Base-by-base conservation (phyloP, 2,113 vertebrate genomes). In the Aldabrachelys gigantea region DNA sequence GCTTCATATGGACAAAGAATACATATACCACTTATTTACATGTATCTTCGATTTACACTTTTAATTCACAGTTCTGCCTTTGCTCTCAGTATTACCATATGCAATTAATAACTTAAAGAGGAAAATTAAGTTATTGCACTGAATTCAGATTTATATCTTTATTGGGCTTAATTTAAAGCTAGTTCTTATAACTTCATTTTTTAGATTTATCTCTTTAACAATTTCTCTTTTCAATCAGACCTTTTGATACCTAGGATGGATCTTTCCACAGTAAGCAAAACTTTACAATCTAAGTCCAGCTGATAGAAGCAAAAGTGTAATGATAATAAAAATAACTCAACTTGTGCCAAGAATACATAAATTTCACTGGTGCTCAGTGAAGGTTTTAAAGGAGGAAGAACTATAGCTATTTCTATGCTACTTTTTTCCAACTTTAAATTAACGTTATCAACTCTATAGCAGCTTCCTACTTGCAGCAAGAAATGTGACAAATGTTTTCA, bases 151-250 rank as follows among this genome's bases (percentile, higher is more conserved):
- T 88, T 89, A 94, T 38, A 85, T 80, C 54, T 89, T 35, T 69
- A 94, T 14, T 91, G n/a, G 88, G 59, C 87, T 92, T 79, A 87
- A 89, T 92, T 65, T 93, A 13, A 91, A 93, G 50, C 91, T 84
- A 72, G 90, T 78, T 31, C 31, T 86, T 82, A 93, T 85, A 79
- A 31, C 8, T 92, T 95, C 85, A 79, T 81, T 88, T 90, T 81
- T 94, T 41, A 84, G 10, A 47, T 54, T 79, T 93, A 82, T 92
- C 69, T 93, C 59, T 91, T 91, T 31, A 25, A 88, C 72, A 93
- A 9, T 0, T 21, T 31, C 0, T 31, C 78, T 69, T 69, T 86
- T 82, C 21, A 69, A 88, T 69, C 79, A 89, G 93, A 76, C 56
- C 10, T 75, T 49, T 14, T 87, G 22, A 14, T 80, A 90, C 35